phyloP scores from a whole-genome alignment of 2,888 invertebrate species.

The Lithosia quadra region DNA sequence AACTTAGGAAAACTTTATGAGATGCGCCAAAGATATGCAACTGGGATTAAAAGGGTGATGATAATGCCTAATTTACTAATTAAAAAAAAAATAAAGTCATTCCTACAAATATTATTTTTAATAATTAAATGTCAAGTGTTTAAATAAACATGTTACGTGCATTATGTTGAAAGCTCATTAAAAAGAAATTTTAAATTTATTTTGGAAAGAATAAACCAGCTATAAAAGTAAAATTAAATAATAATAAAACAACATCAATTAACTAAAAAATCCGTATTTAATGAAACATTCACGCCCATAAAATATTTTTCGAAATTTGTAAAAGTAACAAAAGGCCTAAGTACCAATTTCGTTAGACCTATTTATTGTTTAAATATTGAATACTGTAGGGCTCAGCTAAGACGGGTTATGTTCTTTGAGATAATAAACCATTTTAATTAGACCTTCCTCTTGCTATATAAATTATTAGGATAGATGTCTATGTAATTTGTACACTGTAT shows the following conservation, averaged over 20 bases:
- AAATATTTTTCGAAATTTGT: neutral
- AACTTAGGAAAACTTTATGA: no score
- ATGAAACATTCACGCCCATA: neutral
- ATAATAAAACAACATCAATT: neutral
- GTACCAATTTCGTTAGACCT: constrained; percentile 5
- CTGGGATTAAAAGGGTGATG: no score
- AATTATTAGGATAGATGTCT: neutral
- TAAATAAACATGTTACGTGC: no score
- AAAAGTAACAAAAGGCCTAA: neutral
- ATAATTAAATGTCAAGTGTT: no score
- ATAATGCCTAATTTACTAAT: no score
- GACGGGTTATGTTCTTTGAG: neutral
- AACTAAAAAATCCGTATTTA: neutral
- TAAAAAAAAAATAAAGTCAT: no score
- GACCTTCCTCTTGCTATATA: neutral
- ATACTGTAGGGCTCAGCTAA: neutral
- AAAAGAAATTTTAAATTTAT: neutral
- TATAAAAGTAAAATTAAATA: no score
- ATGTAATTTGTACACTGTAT: neutral
- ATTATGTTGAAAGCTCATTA: no score
- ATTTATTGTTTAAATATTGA: neutral
- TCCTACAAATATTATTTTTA: no score
- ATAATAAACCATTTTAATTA: neutral
- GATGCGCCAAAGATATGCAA: no score
- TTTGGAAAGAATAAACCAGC: no score